These are phyloP conservation scores for Brachystomella parvula DNA, from an alignment of 1,140 invertebrate species.

Conservation along the genomic window DNA sequence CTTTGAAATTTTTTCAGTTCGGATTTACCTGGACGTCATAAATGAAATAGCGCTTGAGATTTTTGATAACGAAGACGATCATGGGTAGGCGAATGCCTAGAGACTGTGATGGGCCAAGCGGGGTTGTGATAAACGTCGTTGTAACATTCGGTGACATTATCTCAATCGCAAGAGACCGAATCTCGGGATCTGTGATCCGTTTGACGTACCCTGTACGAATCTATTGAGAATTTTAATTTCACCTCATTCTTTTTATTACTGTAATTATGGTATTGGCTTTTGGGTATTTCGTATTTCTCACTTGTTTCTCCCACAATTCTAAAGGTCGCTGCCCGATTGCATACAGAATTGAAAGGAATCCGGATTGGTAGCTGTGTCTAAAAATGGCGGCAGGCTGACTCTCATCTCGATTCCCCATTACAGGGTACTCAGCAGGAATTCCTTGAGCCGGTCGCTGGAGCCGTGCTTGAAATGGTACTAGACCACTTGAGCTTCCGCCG, in stretches of 20 bases:
- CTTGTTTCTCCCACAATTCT: slow-evolving; percentile 81
- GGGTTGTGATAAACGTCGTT: slow-evolving; percentile 83
- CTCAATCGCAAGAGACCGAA: slow-evolving; percentile 85
- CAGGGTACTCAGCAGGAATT: slow-evolving; percentile 6
- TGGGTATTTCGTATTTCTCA: slow-evolving; percentile 42
- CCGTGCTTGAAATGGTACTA: not conserved
- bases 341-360: slow-evolving; percentile 85
- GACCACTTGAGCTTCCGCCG: too few species aligned
- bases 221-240: slow-evolving; percentile 44
- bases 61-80: slow-evolving; percentile 89
- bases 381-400: not conserved
- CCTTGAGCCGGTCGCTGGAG: not conserved
- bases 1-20: not conserved
- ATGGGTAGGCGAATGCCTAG: slow-evolving; percentile 86
- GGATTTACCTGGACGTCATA: slow-evolving; percentile 76
- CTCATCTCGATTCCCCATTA: not conserved
- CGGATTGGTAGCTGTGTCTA: slow-evolving; percentile 55
- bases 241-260: slow-evolving; percentile 4
- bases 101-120: slow-evolving; percentile 66
- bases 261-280: not conserved
- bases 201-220: slow-evolving; percentile 88
- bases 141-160: slow-evolving; percentile 85
- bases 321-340: slow-evolving; percentile 82
- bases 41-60: slow-evolving; percentile 90
- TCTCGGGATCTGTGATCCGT: slow-evolving; percentile 82